phyloP scores from a whole-genome alignment of 2,888 invertebrate species.

The Tridacna gigas region DNA sequence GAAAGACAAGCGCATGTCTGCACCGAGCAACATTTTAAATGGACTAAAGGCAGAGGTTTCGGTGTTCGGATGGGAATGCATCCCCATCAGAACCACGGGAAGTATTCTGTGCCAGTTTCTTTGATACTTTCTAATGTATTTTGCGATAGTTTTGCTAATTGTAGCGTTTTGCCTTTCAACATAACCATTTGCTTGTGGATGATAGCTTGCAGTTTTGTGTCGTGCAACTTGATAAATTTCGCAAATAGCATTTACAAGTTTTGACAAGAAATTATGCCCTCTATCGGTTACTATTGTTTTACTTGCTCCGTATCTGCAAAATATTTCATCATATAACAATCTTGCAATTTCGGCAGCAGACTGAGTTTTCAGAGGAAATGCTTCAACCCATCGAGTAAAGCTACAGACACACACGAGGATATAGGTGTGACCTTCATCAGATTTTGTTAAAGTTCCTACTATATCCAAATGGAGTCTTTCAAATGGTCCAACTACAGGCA shows the following conservation, averaged over 20 bases:
- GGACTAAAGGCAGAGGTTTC: slow-evolving; percentile 55
- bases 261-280: slow-evolving; percentile 57
- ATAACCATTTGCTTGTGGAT: slow-evolving; percentile 48
- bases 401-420: slow-evolving; percentile 50
- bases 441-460: slow-evolving; percentile 51
- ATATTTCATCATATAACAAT: slow-evolving; percentile 50
- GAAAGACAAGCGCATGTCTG: slow-evolving; percentile 52
- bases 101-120: slow-evolving; percentile 52
- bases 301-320: slow-evolving; percentile 56
- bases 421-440: slow-evolving; percentile 41
- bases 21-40: slow-evolving; percentile 59
- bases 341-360: slow-evolving; percentile 41
- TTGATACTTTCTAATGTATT: slow-evolving; percentile 55
- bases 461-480: slow-evolving; percentile 54
- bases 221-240: slow-evolving; percentile 53
- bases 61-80: slow-evolving; percentile 47
- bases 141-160: slow-evolving; percentile 34
- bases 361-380: slow-evolving; percentile 54
- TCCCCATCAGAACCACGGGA: slow-evolving; percentile 50
- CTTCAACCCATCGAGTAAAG: slow-evolving; percentile 54
- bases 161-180: slow-evolving; percentile 56
- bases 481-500: slow-evolving; percentile 53
- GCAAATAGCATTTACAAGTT: slow-evolving; percentile 53
- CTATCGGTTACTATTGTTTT: slow-evolving; percentile 45
- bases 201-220: slow-evolving; percentile 44